These are phyloP conservation scores for Drosophila ustulata DNA, from an alignment of 2,888 invertebrate genomes.

Conservation along the genomic window DNA sequence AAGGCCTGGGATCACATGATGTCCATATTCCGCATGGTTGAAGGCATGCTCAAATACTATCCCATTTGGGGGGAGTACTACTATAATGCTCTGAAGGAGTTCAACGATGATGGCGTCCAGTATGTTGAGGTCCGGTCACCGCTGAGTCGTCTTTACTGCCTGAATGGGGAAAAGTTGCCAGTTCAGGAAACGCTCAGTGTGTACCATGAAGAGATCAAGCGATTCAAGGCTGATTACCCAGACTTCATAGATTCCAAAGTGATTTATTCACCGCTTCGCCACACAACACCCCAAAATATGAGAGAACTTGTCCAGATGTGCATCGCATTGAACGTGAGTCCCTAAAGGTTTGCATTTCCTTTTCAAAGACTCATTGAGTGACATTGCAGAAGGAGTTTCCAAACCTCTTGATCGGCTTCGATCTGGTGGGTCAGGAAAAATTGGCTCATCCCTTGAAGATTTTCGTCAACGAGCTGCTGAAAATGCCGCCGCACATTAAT, in stretches of 20 bases:
- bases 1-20: conserved; percentile 87
- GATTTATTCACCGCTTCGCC: conserved; percentile 88
- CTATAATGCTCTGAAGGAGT: conserved; percentile 87
- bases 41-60: conserved; percentile 87
- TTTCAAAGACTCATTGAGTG: too few relatives aligned
- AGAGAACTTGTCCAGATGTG: conserved; percentile 84
- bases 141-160: conserved; percentile 88
- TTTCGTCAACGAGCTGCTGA: conserved; percentile 87
- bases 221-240: conserved; percentile 87
- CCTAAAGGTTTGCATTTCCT: background rate
- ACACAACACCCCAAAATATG: conserved; percentile 83
- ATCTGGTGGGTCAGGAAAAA: conserved; percentile 93
- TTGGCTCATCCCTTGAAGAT: conserved; percentile 87
- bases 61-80: conserved; percentile 89
- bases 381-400: conserved; percentile 86
- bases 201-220: conserved; percentile 86
- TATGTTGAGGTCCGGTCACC: conserved; percentile 89
- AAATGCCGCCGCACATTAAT: conserved; percentile 85
- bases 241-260: conserved; percentile 89
- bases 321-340: conserved; percentile 65
- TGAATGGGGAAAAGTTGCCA: conserved; percentile 87
- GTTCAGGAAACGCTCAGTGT: conserved; percentile 86
- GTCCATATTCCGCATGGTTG: conserved; percentile 86
- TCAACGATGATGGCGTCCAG: conserved; percentile 89
- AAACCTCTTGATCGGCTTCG: conserved; percentile 90